Percentiles rank a stretch among this genome's conserved stretches.
These are phyloP conservation scores for Cremastobaeus sp. DNA, from an alignment of 2,888 invertebrate genomes.

Conservation along the genomic window DNA sequence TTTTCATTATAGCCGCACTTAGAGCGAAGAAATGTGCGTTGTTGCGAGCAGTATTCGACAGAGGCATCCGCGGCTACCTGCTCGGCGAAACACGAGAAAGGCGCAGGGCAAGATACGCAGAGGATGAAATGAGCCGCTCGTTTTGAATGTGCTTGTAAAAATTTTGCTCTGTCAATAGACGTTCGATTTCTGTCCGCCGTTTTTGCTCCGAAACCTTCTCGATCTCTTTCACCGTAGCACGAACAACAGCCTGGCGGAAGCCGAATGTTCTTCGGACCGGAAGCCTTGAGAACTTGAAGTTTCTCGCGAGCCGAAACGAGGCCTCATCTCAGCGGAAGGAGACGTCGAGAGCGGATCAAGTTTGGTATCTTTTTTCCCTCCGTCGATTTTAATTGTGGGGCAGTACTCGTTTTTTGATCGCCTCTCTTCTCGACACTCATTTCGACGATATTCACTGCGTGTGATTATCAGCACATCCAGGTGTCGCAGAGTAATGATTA, in stretches of 20 bases:
- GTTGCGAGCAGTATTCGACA: constrained; percentile 2
- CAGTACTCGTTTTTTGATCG: constrained; percentile 3
- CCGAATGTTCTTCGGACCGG: constrained; percentile 47
- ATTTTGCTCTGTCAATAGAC: constrained; percentile 59
- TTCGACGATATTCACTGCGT: background rate
- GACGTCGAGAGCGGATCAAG: constrained; percentile 33
- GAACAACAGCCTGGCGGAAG: constrained; percentile 60
- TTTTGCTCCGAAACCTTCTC: constrained; percentile 32
- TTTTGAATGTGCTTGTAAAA: constrained; percentile 37
- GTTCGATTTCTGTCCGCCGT: constrained; percentile 46
- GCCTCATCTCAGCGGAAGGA: constrained; percentile 30
- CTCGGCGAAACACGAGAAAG: constrained; percentile 45
- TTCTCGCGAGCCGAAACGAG: constrained; percentile 29
- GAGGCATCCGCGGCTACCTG: constrained; percentile 35
- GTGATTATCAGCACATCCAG: constrained; percentile 15
- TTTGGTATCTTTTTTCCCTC: constrained; percentile 23
- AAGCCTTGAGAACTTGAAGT: constrained; percentile 48
- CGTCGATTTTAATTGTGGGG: constrained; percentile 24
- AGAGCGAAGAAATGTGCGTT: constrained; percentile 24
- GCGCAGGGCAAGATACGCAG: constrained; percentile 21
- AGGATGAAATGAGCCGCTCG: constrained; percentile 43
- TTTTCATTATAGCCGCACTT: constrained; percentile 31
- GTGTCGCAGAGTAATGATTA: constrained; percentile 19
- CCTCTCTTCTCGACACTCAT: background rate
- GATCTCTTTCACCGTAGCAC: constrained; percentile 33